Base-by-base conservation (phyloP, 2,888 invertebrate species). In the Drosophila macrospina region DNA sequence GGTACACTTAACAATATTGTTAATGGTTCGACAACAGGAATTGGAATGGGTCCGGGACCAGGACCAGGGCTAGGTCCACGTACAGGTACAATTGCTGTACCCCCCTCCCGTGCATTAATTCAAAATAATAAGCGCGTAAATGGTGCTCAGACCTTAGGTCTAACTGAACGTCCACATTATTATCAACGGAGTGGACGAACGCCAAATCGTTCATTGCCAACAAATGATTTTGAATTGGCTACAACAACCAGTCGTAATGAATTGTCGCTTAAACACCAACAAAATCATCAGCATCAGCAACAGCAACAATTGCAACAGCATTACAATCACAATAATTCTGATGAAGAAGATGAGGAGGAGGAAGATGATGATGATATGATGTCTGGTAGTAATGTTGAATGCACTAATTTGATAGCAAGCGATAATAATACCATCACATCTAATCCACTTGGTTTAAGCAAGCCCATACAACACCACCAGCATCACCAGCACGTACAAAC, bases 1-100 rank as follows among this genome's bases (percentile, higher is more conserved):
- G 92, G 91, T 36, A 92, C 92, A 6, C 73, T 91, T 7, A 91
- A 88, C 56, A 92, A 88, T 61, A 91, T 91, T 66, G 87, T 83
- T 3, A 88, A 81, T 16, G 69, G 59, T 8, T 32, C 45, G 1
- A 24, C 56, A 34, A 32, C 15, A 0, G 32, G 52, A 50, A 24
- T 36, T 15, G 45, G 30, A 7, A 30, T 60, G 37, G 55, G 5
- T n/a, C 20, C 48, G 30, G 57, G 73, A 4, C 4, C 16, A 5
- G 59, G 20, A n/a, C 1, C 24, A 7, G 26, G 6, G 1, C 4
- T n/a, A 2, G 39, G 13, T 6, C 6, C 28, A 20, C 44, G 44
- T 24, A 32, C 50, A 2, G 11, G 50, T 10, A 50, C 20, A 7
- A 50, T 41, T 11, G 24, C 56, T 3, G 51, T 30, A 0, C 28